A percentile compares a stretch with the other conserved stretches of the same genome.
Conservation (phyloP, 1,140 invertebrate species). For the Mesaphorura yosii region DNA sequence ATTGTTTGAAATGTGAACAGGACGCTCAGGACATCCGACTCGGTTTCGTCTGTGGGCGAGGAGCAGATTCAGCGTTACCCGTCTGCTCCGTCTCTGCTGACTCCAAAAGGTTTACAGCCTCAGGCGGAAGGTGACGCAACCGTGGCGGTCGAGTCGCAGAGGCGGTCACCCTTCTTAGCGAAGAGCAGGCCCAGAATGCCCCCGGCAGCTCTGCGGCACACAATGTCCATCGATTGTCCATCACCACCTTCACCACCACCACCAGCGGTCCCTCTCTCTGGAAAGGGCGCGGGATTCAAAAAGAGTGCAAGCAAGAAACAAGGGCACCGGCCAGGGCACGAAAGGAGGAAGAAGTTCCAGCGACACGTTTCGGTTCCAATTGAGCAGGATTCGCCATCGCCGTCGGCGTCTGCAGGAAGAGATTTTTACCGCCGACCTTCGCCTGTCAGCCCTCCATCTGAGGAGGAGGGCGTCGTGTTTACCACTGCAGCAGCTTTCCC, state of each 20-base stretch:
- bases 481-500: no score
- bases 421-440: no score
- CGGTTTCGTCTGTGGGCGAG: conserved; percentile 15
- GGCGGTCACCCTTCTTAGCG: conserved; percentile 13
- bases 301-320: neutral
- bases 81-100: conserved; percentile 25
- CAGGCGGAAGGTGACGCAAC: conserved; percentile 2
- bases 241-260: conserved; percentile 14
- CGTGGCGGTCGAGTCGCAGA: neutral
- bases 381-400: no score
- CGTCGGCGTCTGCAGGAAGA: no score
- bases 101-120: neutral
- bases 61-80: conserved; percentile 28
- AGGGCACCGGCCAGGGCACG: neutral
- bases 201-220: conserved; percentile 21
- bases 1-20: conserved; percentile 16
- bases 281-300: neutral
- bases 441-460: no score
- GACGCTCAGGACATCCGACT: conserved; percentile 24
- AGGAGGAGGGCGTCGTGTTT: no score
- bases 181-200: conserved; percentile 18
- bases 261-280: neutral
- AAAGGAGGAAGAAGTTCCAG: no score
- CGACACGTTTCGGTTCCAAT: no score
- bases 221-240: conserved; percentile 28